These are phyloP conservation scores for Boloria selene DNA, from an alignment of 2,888 invertebrate species.

Conservation along the genomic window DNA sequence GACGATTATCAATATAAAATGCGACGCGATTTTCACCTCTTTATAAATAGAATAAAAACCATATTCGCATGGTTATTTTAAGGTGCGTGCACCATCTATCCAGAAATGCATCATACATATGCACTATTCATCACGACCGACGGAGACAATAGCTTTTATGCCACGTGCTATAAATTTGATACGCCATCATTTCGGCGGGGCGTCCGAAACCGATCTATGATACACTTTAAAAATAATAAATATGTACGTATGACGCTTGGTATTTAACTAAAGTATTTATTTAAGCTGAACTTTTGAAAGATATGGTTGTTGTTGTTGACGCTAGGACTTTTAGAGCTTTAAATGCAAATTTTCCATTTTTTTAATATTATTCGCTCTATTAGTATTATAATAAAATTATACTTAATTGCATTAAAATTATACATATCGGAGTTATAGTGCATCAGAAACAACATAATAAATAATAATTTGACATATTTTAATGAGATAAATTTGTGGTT, in stretches of 20 bases:
- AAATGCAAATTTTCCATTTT: too few relatives aligned
- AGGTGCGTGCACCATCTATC: slow-evolving; percentile 52
- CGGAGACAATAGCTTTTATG: slow-evolving; percentile 52
- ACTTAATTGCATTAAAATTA: too few relatives aligned
- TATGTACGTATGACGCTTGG: slow-evolving; percentile 17
- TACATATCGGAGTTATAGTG: too few relatives aligned
- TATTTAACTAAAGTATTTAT: too few relatives aligned
- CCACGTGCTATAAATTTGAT: slow-evolving; percentile 65
- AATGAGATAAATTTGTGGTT: too few relatives aligned
- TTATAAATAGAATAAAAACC: neutral
- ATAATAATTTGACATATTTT: too few relatives aligned
- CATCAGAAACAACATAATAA: too few relatives aligned
- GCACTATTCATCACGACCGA: slow-evolving; percentile 62
- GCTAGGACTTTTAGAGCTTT: too few relatives aligned
- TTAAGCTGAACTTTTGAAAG: too few relatives aligned
- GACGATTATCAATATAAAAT: slow-evolving; percentile 17
- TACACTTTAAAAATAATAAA: slow-evolving; percentile 52
- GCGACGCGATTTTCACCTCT: neutral
- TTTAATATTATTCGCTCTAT: too few relatives aligned
- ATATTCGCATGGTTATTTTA: slow-evolving; percentile 4
- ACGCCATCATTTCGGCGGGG: slow-evolving; percentile 62
- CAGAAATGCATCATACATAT: slow-evolving; percentile 49
- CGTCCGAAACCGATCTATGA: slow-evolving; percentile 55
- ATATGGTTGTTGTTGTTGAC: too few relatives aligned
- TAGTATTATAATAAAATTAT: too few relatives aligned